Evolutionary conservation across 1,140 invertebrate species (phyloP), one percentile per base, ranked within the genome.

Genomic region (Metaphire vulgaris): DNA sequence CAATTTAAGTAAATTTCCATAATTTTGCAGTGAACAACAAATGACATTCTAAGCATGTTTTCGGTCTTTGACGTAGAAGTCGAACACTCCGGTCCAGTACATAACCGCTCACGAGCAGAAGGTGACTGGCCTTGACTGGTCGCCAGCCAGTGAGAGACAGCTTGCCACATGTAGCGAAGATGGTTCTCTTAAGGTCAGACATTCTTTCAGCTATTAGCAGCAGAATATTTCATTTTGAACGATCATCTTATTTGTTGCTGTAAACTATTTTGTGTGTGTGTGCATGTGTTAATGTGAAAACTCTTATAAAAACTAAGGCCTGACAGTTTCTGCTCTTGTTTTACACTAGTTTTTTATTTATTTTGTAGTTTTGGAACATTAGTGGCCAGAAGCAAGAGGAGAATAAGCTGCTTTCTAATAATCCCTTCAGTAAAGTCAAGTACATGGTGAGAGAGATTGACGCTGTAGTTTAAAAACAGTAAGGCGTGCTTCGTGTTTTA

Each of bases 101-200:
- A 94, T 97, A 80, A 91, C 95, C 32, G 95, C 95, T 12, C 95
- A 98, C 89, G 87, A 95, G 72, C 92, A 92, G 75, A 96, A 92
- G 88, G 96, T 98, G 78, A 92, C 96, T 86, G 93, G 94, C 75
- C 89, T 98, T 64, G 95, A 97, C 84, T 97, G 95, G 95, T 95
- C 91, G 87, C 92, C 93, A 32, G 89, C 89, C 79, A 89, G 91
- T 80, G 93, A 95, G 87, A 92, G 92, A 81, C 91, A 93, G 80
- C 85, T 97, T 74, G 92, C 92, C n/a, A 95, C 94, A 0, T 93
- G 92, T 75, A 95, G 93, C 88, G 94, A 97, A 87, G 95, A 98
- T 88, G 92, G 92, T 78, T 93, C 93, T 67, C 94, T 97, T 1
- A 96, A 96, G 79, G 83, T 84, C 56, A 33, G 73, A 69, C 16